phyloP scores from a whole-genome alignment of 2,797 vertebrate genomes.

The Hylomyscus alleni region DNA sequence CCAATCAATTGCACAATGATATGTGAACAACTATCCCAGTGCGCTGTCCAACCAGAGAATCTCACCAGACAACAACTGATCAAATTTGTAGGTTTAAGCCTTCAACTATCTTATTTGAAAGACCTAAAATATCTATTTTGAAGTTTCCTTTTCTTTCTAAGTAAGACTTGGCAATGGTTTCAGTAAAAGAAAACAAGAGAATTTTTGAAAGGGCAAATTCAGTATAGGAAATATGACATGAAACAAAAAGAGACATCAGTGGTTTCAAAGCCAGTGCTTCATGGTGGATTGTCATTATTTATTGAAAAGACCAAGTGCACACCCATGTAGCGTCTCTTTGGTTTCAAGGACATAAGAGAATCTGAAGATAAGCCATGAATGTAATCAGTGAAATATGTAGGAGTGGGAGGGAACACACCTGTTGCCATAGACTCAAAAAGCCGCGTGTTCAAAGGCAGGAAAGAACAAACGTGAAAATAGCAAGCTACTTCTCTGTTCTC shows the following conservation, averaged over 20 bases:
- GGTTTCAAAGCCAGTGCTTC: slow-evolving; percentile 52
- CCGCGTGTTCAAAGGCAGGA: slow-evolving; percentile 77
- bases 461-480: slow-evolving; percentile 74
- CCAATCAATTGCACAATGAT: background rate
- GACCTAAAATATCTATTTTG: background rate
- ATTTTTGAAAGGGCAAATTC: background rate
- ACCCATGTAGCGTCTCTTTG: slow-evolving; percentile 21
- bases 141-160: background rate
- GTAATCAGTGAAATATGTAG: slow-evolving; percentile 82
- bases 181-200: background rate
- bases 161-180: background rate
- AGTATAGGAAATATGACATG: background rate
- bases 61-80: background rate
- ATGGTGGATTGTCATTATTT: slow-evolving; percentile 64
- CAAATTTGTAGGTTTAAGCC: background rate
- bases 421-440: slow-evolving; percentile 74
- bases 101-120: slow-evolving; percentile 7
- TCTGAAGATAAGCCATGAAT: slow-evolving; percentile 52
- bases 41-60: background rate
- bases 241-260: background rate
- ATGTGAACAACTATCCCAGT: background rate
- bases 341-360: slow-evolving; percentile 51
- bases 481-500: slow-evolving; percentile 61
- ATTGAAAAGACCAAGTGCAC: slow-evolving; percentile 56
- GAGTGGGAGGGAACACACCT: slow-evolving; percentile 77